Percentiles rank a stretch among this genome's conserved stretches.
phyloP scores from a whole-genome alignment of 2,888 invertebrate genomes.

The Cantharis rustica region DNA sequence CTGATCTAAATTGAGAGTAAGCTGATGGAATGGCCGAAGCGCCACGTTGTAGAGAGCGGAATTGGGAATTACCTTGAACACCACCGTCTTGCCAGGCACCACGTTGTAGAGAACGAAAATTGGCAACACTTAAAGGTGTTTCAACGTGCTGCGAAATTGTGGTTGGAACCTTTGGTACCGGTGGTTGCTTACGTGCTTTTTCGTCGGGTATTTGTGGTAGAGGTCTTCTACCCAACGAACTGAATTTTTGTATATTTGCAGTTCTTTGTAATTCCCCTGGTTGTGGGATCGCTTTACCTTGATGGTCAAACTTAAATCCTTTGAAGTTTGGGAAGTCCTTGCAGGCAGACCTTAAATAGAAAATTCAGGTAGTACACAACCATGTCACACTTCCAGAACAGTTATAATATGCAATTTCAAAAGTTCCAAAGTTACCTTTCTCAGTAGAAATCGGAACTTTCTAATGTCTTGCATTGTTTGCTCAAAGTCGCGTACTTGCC shows the following conservation, averaged over 20 bases:
- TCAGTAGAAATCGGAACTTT: conserved; percentile 95
- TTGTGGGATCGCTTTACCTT: conserved; percentile 45
- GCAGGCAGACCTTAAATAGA: conserved; percentile 58
- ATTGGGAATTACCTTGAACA: conserved; percentile 47
- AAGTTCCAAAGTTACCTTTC: conserved; percentile 61
- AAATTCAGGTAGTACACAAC: conserved; percentile 54
- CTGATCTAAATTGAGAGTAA: conserved; percentile 53
- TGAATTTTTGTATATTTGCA: conserved; percentile 56
- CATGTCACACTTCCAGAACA: conserved; percentile 39
- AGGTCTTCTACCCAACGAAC: conserved; percentile 54
- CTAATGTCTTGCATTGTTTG: conserved; percentile 94
- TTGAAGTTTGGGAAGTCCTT: conserved; percentile 59
- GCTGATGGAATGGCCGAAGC: conserved; percentile 41
- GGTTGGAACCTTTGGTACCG: conserved; percentile 53
- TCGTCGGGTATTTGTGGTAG: conserved; percentile 56
- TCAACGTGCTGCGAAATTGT: conserved; percentile 50
- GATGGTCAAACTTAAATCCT: conserved; percentile 59
- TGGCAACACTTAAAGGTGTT: conserved; percentile 57
- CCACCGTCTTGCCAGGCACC: conserved; percentile 53
- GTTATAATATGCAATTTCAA: neutral
- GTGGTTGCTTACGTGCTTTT: conserved; percentile 51
- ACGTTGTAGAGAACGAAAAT: conserved; percentile 60
- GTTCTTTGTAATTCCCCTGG: conserved; percentile 41
- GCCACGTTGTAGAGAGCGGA: conserved; percentile 59
- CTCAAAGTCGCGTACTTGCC: conserved; percentile 94